Conservation (phyloP, 2,113 vertebrate species). For the Lutjanus erythropterus region DNA sequence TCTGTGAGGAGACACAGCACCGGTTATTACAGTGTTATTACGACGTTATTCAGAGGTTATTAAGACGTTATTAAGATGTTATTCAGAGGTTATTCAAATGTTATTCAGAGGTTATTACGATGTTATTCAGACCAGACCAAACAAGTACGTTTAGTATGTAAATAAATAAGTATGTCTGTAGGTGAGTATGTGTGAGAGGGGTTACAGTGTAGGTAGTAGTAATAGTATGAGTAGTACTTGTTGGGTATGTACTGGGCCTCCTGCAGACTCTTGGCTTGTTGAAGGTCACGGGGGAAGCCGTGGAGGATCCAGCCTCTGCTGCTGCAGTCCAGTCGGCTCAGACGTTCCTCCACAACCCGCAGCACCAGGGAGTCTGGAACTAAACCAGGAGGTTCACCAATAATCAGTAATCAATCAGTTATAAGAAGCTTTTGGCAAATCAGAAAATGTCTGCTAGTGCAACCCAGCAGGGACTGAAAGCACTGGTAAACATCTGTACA, state of each 20-base stretch:
- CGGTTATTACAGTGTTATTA: background rate
- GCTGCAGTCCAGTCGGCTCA: conserved; percentile 75
- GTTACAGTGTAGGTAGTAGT: background rate
- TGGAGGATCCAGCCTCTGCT: conserved; percentile 75
- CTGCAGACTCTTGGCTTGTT: conserved; percentile 57
- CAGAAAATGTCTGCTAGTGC: too few species aligned
- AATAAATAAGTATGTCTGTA: background rate
- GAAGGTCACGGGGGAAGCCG: conserved; percentile 58
- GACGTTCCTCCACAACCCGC: conserved; percentile 83
- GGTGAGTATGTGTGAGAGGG: background rate
- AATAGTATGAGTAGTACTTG: conserved; percentile 85
- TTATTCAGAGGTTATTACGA: too few species aligned
- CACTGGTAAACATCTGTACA: too few species aligned
- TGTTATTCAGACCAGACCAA: too few species aligned
- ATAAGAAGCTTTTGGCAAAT: background rate
- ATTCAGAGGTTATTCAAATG: too few species aligned
- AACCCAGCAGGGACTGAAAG: too few species aligned
- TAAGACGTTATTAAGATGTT: too few species aligned
- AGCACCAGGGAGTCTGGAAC: conserved; percentile 88
- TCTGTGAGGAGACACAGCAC: conserved; percentile 72
- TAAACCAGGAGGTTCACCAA: conserved; percentile 53
- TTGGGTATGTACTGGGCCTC: conserved; percentile 81
- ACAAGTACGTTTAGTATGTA: background rate
- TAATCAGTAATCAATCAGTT: background rate
- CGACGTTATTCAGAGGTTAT: too few species aligned